These are phyloP conservation scores for Poecile atricapillus DNA, from an alignment of 2,113 vertebrate genomes.

Conservation along the genomic window DNA sequence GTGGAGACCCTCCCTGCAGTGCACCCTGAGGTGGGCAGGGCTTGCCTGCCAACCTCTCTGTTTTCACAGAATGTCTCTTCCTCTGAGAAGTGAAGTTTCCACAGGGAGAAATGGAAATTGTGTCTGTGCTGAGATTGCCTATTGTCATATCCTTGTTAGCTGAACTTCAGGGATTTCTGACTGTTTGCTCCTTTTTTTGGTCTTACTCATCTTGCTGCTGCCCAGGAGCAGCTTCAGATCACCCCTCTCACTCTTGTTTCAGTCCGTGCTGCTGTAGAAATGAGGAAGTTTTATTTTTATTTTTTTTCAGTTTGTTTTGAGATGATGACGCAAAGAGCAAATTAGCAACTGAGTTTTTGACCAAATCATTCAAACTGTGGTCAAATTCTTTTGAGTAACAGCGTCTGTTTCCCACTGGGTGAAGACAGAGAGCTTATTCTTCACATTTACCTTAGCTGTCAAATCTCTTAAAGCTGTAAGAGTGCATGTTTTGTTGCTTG, in stretches of 20 bases:
- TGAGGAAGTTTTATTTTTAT: background rate
- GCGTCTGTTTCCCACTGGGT: background rate
- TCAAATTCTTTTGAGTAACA: background rate
- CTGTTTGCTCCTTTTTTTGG: background rate
- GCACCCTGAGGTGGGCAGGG: background rate
- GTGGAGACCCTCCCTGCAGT: background rate
- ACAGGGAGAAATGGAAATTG: background rate
- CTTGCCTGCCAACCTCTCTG: background rate
- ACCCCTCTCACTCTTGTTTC: background rate
- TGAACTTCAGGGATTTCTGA: background rate
- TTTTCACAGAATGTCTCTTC: background rate
- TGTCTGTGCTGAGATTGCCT: background rate
- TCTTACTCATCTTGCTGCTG: background rate
- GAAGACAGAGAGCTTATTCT: background rate
- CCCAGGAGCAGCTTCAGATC: background rate
- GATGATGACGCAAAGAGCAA: background rate
- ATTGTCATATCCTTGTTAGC: rapidly evolving
- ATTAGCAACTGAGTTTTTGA: background rate
- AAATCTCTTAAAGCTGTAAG: background rate
- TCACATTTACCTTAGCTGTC: background rate
- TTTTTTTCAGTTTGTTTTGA: background rate
- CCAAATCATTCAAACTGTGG: background rate
- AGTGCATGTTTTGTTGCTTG: background rate
- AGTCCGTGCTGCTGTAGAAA: background rate
- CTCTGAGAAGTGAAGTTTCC: background rate